Evolutionary conservation across 2,113 vertebrate genomes (phyloP), one percentile per base, ranked within the genome.

Genomic region (Accipiter virgatus): DNA sequence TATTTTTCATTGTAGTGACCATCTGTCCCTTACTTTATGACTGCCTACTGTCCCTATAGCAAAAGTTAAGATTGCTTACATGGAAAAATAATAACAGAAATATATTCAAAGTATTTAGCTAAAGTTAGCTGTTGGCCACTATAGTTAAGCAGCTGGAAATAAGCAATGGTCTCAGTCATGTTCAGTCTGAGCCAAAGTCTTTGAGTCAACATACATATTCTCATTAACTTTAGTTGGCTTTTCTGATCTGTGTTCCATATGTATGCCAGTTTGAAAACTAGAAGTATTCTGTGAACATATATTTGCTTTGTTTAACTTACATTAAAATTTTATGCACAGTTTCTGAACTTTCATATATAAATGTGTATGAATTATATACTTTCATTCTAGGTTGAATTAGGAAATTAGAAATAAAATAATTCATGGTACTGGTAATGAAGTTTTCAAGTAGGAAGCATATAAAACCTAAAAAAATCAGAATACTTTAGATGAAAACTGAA

Each of bases 11-110:
- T 68, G 20, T 55, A 61, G 40, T 43, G 34, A 65, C 65, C 40
- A 80, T 68, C 61, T 86, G 43, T 34, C 52, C 23, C 16, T 81
- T 92, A 61, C 25, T 84, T 86, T 95, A 75, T 70, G 42, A 67
- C 45, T 68, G 34, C 25, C 25, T 61, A 40, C 15, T 48, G 86
- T 65, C 7, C 43, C 22, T 67, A 7, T 13, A 78, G 17, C 31
- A 81, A 63, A 80, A 90, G 23, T 27, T 47, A 78, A 74, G 32
- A 50, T 50, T 42, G 29, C 29, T 83, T 78, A 63, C 15, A n/a
- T 42, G 61, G 70, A 84, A 95, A 92, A 93, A 86, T 61, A 90
- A 63, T 63, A 86, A 40, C n/a, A 93, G 55, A 81, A 81, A 74
- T 31, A 4, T 65, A 77, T 68, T 75, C 43, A 66, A 80, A 66